Percentiles rank a stretch among this genome's conserved stretches.
Evolutionary conservation across 2,888 invertebrate species (phyloP).

Genomic region (Ramazzottius varieornatus): DNA sequence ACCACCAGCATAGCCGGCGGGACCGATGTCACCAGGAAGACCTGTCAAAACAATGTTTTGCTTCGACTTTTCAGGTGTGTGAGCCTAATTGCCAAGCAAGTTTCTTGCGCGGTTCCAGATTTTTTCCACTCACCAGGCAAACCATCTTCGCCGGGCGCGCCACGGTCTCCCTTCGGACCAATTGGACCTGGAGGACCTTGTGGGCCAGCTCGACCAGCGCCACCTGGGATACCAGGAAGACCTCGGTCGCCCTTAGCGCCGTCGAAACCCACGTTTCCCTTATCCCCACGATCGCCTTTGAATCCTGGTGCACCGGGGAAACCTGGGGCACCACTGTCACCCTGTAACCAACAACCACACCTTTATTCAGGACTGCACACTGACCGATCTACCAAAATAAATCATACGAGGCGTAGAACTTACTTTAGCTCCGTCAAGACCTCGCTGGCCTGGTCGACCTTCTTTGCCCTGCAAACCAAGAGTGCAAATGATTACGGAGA

Average conservation of each 20-base stretch:
- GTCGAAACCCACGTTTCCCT: constrained; percentile 6
- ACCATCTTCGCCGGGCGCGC: constrained; percentile 8
- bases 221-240: constrained; percentile 45
- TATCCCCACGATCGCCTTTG: background rate
- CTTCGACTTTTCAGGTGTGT: too few species aligned
- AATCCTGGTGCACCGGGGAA: background rate
- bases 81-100: constrained; percentile 2
- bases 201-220: constrained; percentile 33
- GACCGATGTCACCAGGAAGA: constrained; percentile 7
- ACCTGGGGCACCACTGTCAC: constrained; percentile 13
- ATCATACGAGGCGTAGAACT: too few species aligned
- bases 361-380: background rate
- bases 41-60: constrained; percentile 7
- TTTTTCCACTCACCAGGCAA: constrained; percentile 6
- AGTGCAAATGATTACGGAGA: too few species aligned
- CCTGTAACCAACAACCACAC: background rate
- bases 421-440: background rate
- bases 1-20: constrained; percentile 9
- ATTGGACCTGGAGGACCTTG: constrained; percentile 6
- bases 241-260: constrained; percentile 32
- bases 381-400: too few species aligned
- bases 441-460: constrained; percentile 3
- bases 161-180: constrained; percentile 6
- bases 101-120: constrained; percentile 4
- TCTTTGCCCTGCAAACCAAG: background rate